Evolutionary conservation across 2,113 vertebrate genomes (phyloP), one percentile per base, ranked within the genome.

Genomic region (Podocnemis expansa): DNA sequence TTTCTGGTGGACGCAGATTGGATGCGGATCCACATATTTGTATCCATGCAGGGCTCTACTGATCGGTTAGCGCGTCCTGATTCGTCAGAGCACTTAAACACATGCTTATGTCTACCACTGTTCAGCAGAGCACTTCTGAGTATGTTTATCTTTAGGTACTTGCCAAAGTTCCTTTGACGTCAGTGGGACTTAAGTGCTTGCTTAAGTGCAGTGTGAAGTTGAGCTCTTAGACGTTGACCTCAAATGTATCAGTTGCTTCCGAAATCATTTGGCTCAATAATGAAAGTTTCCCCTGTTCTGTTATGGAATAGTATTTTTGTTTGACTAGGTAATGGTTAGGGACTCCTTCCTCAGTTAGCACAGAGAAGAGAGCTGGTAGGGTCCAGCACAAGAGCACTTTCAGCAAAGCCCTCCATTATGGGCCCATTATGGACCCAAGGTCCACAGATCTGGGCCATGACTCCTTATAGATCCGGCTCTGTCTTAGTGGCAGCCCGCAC

Each of bases 101-200:
- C 96, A 96, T 97, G 94, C 96, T 93, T 97, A 97, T 96, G 90
- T 96, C 94, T 73, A 85, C 95, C 95, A 79, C 93, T 94, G 89
- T 94, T 95, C 94, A 96, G 84, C 89, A 88, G 87, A 51, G 91
- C 89, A 63, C 92, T 97, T 89, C 84, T 85, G 83, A 17, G 85
- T 91, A 47, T 91, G 88, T 89, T 94, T 95, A 93, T 91, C 88
- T 54, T 88, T 88, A 55, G 87, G 94, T 88, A 89, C 95, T 82
- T 49, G 86, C 93, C 80, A 80, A 95, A 94, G 91, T 85, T 89
- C 84, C 89, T 63, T 95, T 91, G 88, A 80, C 14, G 89, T 93
- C n/a, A 43, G 51, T 80, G 51, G 45, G 75, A n/a, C n/a, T n/a
- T n/a, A n/a, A n/a, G n/a, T n/a, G n/a, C n/a, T n/a, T n/a, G n/a